These are phyloP conservation scores for Corythornis cristatus DNA, from an alignment of 2,113 vertebrate genomes.

Conservation along the genomic window DNA sequence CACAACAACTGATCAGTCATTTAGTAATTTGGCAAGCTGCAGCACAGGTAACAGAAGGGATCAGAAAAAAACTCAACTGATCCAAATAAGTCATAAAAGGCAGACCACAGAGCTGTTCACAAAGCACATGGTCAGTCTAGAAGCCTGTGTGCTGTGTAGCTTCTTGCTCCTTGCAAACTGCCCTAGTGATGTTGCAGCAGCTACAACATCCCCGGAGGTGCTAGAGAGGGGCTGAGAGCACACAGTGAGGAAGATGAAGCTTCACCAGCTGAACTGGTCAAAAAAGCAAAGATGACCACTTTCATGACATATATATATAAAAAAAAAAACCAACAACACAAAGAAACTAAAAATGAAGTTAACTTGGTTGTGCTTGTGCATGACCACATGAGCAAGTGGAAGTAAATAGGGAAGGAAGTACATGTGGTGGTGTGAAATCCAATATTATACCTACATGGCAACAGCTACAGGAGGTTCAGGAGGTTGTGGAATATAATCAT, in stretches of 20 bases:
- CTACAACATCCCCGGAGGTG: too few species aligned
- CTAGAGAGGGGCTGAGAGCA: neutral
- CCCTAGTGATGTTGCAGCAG: neutral
- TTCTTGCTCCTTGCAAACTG: neutral
- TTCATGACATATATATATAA: too few species aligned
- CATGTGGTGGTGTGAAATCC: neutral
- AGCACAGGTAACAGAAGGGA: neutral
- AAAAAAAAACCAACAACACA: neutral
- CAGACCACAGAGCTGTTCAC: neutral
- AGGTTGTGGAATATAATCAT: neutral
- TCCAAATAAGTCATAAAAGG: neutral
- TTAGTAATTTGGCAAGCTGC: neutral
- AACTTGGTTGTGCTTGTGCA: neutral
- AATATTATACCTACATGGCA: neutral
- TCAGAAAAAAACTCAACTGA: neutral
- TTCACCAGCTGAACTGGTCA: neutral
- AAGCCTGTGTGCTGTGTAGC: neutral
- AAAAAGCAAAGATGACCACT: neutral
- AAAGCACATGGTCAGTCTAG: neutral
- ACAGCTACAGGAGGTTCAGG: neutral
- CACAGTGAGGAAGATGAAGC: neutral
- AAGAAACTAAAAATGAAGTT: neutral
- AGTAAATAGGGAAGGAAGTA: neutral
- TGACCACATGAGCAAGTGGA: neutral
- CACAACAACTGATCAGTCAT: neutral